Conservation (phyloP, 2,797 vertebrate species). For the Acanthurus lineatus region DNA sequence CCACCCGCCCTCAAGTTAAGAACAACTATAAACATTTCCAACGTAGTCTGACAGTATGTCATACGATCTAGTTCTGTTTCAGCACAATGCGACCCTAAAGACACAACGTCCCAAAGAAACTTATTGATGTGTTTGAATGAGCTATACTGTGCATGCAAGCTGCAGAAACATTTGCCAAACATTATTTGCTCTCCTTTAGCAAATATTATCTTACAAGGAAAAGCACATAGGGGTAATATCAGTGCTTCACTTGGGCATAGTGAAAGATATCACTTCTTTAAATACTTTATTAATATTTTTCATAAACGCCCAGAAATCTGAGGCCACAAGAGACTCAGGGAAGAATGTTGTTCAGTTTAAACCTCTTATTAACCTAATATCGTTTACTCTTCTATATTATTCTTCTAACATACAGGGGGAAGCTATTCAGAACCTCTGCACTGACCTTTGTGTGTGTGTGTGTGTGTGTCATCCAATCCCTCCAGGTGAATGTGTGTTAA, state of each 20-base stretch:
- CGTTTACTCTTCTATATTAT: background rate
- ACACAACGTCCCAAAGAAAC: background rate
- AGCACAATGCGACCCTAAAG: background rate
- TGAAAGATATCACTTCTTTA: background rate
- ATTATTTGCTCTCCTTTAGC: background rate
- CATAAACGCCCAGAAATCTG: background rate
- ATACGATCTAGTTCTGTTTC: background rate
- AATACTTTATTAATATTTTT: background rate
- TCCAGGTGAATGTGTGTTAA: slow-evolving; percentile 58
- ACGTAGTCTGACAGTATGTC: background rate
- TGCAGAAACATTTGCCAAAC: background rate
- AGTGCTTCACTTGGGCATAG: background rate
- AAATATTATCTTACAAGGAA: background rate
- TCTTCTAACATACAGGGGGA: slow-evolving; percentile 15
- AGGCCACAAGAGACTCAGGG: background rate
- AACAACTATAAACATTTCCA: background rate
- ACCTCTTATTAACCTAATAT: slow-evolving; percentile 10
- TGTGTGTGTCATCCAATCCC: slow-evolving; percentile 36
- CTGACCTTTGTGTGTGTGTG: slow-evolving; percentile 17
- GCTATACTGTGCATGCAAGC: background rate
- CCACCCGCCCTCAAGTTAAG: background rate
- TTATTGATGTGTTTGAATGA: background rate
- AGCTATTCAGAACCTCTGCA: slow-evolving; percentile 25
- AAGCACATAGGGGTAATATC: background rate
- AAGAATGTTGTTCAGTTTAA: background rate